Percentiles rank a stretch among this genome's conserved stretches.
These are phyloP conservation scores for Asobara japonica DNA, from an alignment of 1,140 invertebrate genomes.

Conservation along the genomic window DNA sequence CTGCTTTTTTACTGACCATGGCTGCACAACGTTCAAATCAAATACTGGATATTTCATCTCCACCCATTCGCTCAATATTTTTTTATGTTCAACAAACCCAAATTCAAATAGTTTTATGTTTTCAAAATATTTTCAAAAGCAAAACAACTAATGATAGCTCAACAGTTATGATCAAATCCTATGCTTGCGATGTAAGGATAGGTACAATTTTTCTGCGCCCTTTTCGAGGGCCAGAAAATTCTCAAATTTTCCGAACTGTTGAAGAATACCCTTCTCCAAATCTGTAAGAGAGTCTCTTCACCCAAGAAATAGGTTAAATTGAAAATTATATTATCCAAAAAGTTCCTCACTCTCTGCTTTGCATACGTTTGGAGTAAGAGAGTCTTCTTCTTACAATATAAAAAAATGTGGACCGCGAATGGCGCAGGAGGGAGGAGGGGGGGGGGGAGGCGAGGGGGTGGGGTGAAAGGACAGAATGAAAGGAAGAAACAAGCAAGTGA, in stretches of 20 bases:
- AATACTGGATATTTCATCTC: not conserved
- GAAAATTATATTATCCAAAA: too few species aligned
- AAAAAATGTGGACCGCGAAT: not conserved
- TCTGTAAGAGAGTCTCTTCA: too few species aligned
- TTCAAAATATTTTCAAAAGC: too few species aligned
- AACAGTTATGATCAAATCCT: too few species aligned
- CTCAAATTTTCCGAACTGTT: not conserved
- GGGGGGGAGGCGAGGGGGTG: conserved; percentile 12
- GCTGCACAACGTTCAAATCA: conserved; percentile 37
- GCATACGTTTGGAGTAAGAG: conserved; percentile 47
- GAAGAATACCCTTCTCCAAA: not conserved
- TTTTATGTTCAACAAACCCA: too few species aligned
- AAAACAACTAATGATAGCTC: too few species aligned
- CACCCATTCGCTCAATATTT: too few species aligned
- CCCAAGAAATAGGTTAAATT: not conserved
- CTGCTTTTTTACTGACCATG: not conserved
- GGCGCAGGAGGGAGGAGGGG: too few species aligned
- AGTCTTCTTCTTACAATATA: conserved; percentile 22
- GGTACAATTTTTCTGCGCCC: too few species aligned
- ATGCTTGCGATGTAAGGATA: too few species aligned
- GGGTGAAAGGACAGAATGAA: not conserved
- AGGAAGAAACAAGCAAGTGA: conserved; percentile 28
- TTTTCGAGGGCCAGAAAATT: too few species aligned
- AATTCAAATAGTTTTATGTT: too few species aligned
- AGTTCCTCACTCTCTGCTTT: conserved; percentile 43